Base-by-base conservation (phyloP, 2,797 vertebrate genomes). In the Phalanger gymnotis region DNA sequence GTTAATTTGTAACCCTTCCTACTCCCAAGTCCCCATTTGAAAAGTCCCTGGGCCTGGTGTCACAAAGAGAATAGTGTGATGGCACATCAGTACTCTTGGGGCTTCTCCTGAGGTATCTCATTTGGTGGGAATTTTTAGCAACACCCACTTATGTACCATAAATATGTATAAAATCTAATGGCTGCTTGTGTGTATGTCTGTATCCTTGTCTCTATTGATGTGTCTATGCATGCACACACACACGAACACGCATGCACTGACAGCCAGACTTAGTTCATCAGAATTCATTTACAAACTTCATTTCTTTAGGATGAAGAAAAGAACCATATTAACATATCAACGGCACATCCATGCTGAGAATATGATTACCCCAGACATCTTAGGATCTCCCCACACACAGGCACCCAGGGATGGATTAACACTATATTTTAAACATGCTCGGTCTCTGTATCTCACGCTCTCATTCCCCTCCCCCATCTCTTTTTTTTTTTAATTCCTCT, bases 311-410 rank as follows among this genome's bases (percentile, higher is more conserved):
- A 98, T 98, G 97, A 98, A 98, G 98, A 98, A 98, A 97, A 97
- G 97, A 98, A 98, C 97, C 16, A 95, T 98, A 99, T 99, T 98
- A 99, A 98, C 98, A 98, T 98, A 98, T 98, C 98, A 98, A 98
- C 98, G 96, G 97, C 96, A 97, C 95, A n/a, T 98, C 95, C 98
- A 98, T 97, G 98, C 98, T 99, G 98, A 90, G 98, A 98, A 96
- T 97, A 96, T 98, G 98, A 99, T 99, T 97, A 94, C 96, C 95
- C 96, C 95, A 96, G 94, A 98, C 98, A 96, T 98, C 97, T 98
- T 90, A 94, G 95, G 96, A 96, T 97, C 96, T 53, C 92, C 96
- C 93, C 97, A 94, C 96, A 96, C 92, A 93, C 96, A 96, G 97
- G 95, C 90, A 95, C 30, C 96, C 91, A 95, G 55, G 47, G 95